Evolutionary conservation across 2,888 invertebrate genomes (phyloP).

Genomic region (Hofmannophila pseudospretella): DNA sequence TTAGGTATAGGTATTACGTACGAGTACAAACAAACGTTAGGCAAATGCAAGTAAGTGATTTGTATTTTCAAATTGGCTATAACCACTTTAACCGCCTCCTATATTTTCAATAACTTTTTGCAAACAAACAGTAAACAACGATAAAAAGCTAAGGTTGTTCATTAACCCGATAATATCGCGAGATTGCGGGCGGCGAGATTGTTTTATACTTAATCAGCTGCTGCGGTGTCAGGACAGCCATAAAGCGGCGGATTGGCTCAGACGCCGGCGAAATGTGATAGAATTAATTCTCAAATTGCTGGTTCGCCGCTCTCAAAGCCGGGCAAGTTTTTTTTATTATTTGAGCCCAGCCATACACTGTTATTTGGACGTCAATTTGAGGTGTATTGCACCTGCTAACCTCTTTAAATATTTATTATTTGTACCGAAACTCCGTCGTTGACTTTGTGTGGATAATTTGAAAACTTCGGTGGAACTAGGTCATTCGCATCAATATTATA

Average conservation of each 20-base stretch:
- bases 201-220: slow-evolving; percentile 56
- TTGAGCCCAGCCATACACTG: slow-evolving; percentile 49
- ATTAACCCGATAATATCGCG: slow-evolving; percentile 48
- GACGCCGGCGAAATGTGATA: slow-evolving; percentile 56
- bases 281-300: slow-evolving; percentile 68
- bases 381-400: slow-evolving; percentile 66
- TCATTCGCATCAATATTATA: too few relatives aligned
- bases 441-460: slow-evolving; percentile 41
- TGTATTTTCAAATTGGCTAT: too few relatives aligned
- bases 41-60: too few relatives aligned
- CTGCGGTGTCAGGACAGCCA: slow-evolving; percentile 52
- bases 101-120: too few relatives aligned
- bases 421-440: slow-evolving; percentile 38
- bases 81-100: too few relatives aligned
- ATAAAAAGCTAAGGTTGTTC: slow-evolving; percentile 12
- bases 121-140: slow-evolving; percentile 9
- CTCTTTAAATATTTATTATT: slow-evolving; percentile 68
- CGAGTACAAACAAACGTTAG: too few relatives aligned
- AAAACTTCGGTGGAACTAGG: slow-evolving; percentile 37
- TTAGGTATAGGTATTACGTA: too few relatives aligned
- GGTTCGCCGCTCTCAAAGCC: slow-evolving; percentile 46
- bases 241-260: slow-evolving; percentile 45
- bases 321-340: slow-evolving; percentile 48
- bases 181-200: slow-evolving; percentile 45
- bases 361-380: slow-evolving; percentile 64